A percentile compares a stretch with the other conserved stretches of the same genome.
Conservation (phyloP, 2,797 vertebrate genomes). For the Scleropages formosus region DNA sequence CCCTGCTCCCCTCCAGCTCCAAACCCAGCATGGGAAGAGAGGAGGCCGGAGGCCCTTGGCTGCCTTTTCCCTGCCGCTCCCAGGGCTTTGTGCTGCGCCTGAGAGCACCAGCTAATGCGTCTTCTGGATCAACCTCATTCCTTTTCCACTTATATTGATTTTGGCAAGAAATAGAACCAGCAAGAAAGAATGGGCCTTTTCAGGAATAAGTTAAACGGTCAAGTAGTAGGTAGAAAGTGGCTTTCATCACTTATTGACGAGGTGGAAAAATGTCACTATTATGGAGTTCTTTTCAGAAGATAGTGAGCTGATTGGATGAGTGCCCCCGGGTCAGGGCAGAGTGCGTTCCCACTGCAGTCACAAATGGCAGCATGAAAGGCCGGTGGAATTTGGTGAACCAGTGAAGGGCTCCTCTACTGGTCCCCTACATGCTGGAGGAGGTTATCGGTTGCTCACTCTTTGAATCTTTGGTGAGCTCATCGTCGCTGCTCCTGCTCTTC, state of each 20-base stretch:
- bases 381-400: slow-evolving; percentile 69
- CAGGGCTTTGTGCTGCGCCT: slow-evolving; percentile 52
- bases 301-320: slow-evolving; percentile 80
- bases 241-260: slow-evolving; percentile 82
- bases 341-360: slow-evolving; percentile 69
- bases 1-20: background rate
- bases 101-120: slow-evolving; percentile 67
- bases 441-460: background rate
- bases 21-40: background rate
- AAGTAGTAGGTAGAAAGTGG: slow-evolving; percentile 78
- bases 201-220: slow-evolving; percentile 82
- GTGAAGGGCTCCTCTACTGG: slow-evolving; percentile 59
- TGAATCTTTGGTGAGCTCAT: background rate
- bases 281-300: slow-evolving; percentile 76
- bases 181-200: slow-evolving; percentile 77
- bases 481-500: too few species aligned
- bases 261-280: slow-evolving; percentile 84
- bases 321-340: slow-evolving; percentile 72
- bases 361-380: slow-evolving; percentile 69
- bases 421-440: slow-evolving; percentile 50
- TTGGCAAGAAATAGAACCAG: slow-evolving; percentile 71
- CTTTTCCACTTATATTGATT: slow-evolving; percentile 77
- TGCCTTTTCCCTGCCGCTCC: background rate
- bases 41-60: background rate
- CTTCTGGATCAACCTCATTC: slow-evolving; percentile 65